Evolutionary conservation across 2,113 vertebrate genomes (phyloP), one percentile per base, ranked within the genome.

Genomic region (Acanthisitta chloris): DNA sequence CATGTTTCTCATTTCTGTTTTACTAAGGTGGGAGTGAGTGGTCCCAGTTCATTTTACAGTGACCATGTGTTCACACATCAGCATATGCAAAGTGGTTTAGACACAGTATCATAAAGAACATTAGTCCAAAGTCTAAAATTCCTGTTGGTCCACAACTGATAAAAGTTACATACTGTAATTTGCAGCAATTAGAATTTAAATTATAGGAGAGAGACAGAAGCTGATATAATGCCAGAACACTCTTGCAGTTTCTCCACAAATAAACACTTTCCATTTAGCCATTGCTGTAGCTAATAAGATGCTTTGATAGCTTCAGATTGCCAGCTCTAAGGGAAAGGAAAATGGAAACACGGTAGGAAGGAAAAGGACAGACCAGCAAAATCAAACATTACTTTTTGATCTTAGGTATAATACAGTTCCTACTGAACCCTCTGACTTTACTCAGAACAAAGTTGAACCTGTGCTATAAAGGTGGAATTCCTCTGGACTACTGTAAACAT

Each of bases 121-220:
- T 58, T 54, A 88, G 59, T 92, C 58, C 87, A 86, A 93, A 86
- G 90, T 94, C 90, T 88, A 67, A 81, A 86, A 95, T 70, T 86
- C 76, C 54, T 85, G 23, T 72, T 91, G 58, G 54, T 54, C 24
- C 62, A 70, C 42, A 54, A 72, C 26, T 49, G 66, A 91, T 89
- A 90, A 93, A 87, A 91, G 48, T 33, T 46, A 61, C 33, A 58
- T 20, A 14, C 4, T 82, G 24, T 46, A 61, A 91, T 81, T 74
- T 42, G 52, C 40, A 73, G 78, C 18, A 88, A 90, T 82, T 85
- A 59, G 29, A 85, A 69, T 85, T 58, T 62, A 73, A 94, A 86
- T 31, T n/a, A 77, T 13, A 79, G 58, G 34, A 73, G 16, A 80
- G 79, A 52, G 23, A 29, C 42, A 90, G 69, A 80, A 76, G 13